A percentile compares a stretch with the other conserved stretches of the same genome.
phyloP scores from a whole-genome alignment of 2,797 vertebrate species.

The Macropus fuliginosus region DNA sequence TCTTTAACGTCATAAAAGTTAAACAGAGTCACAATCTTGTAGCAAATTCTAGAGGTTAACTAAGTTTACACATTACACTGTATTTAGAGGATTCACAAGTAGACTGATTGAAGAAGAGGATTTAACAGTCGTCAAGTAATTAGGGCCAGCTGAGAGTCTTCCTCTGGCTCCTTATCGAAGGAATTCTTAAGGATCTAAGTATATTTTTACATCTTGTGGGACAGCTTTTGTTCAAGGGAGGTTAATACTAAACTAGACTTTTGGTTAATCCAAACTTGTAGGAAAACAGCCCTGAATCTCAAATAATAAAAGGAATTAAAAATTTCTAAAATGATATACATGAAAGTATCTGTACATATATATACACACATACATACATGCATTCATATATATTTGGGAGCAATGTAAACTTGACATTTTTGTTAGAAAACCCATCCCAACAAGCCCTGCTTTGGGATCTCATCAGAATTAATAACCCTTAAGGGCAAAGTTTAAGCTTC shows the following conservation, averaged over 20 bases:
- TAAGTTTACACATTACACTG: background rate
- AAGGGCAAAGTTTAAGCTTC: background rate
- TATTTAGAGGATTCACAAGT: background rate
- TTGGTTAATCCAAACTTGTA: background rate
- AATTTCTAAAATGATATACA: background rate
- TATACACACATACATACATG: background rate
- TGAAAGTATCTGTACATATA: background rate
- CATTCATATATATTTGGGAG: background rate
- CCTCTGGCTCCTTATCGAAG: background rate
- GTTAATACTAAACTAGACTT: background rate
- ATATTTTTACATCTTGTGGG: background rate
- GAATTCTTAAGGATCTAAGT: background rate
- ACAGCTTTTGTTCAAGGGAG: background rate
- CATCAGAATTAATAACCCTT: background rate
- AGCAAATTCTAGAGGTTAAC: background rate
- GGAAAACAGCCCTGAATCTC: background rate
- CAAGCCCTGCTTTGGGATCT: background rate
- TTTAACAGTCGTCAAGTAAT: background rate
- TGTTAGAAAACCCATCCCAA: background rate
- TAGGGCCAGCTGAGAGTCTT: background rate
- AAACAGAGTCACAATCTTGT: background rate
- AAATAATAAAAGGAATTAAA: background rate
- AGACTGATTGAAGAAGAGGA: background rate
- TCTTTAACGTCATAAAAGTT: background rate
- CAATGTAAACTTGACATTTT: background rate